Evolutionary conservation across 2,113 vertebrate genomes (phyloP), one percentile per base, ranked within the genome.

Genomic region (Lichenostomus cassidix): DNA sequence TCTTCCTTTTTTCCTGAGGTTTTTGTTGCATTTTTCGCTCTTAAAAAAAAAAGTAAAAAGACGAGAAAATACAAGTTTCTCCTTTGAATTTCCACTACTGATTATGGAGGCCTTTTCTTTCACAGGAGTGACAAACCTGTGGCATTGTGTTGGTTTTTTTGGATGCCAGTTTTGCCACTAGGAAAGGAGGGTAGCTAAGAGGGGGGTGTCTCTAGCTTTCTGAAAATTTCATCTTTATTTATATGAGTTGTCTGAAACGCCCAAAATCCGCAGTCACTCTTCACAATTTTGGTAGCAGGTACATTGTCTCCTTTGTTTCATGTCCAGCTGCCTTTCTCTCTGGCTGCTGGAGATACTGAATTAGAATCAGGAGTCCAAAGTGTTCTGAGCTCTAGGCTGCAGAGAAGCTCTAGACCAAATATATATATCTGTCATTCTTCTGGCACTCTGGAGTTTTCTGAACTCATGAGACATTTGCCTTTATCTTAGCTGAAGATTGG

Each of bases 371-470:
- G 3, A 31, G 12, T 46, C 29, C 17, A 20, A 31, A 46, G n/a
- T 27, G 7, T n/a, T 64, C 50, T 46, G 52, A 80, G 11, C 56
- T 60, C 23, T 25, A 6, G 65, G 28, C 59, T 91, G 59, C 24
- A 42, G 73, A 60, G 81, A 53, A 24, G 22, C 35, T 87, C 59
- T 63, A 25, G 67, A 46, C 21, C 46, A 50, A 25, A n/a, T 14
- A 10, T 2, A 1, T 3, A 0, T 58, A 28, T 80, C n/a, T 68
- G 24, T 29, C 35, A 3, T 71, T 63, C 11, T 41, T 74, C 10
- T 33, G 19, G 29, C 8, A 5, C 49, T 69, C 44, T 29, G n/a
- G 47, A 79, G 22, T 39, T 50, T 4, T 74, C 50, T 59, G 50
- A 87, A 41, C n/a, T 62, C 17, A 2, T 7, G 58, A 64, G 85